Evolutionary conservation across 2,888 invertebrate species (phyloP), one percentile per base, ranked within the genome.

Genomic region (Noctua fimbriata): DNA sequence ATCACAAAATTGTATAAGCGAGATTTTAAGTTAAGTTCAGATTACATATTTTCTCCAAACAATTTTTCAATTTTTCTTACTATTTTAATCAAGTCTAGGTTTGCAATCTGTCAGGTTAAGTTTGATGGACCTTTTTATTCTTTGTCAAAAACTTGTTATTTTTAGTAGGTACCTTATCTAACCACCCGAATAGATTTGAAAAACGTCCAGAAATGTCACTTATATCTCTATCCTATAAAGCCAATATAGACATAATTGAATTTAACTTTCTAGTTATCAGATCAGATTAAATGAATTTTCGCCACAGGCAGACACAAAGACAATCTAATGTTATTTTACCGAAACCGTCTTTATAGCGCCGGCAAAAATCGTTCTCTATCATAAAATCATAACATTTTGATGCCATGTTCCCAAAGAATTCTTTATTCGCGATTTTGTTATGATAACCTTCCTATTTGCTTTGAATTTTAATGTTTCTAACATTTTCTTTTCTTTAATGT

Each of bases 351-450:
- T n/a, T 47, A 76, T 32, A 80, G 84, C 81, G 82, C 83, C 83
- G 65, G 73, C 83, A 90, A 89, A 89, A 92, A 88, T 88, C 81
- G 75, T 87, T 76, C 81, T 69, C 83, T 79, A 86, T 86, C 87
- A 91, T 89, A 89, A 88, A 79, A 86, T 86, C 87, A 91, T 89
- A 89, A 87, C 85, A 88, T 90, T 89, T 90, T 90, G 88, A 90
- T 85, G 88, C 87, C 65, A 72, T 67, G 63, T 79, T 87, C 24
- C 69, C n/a, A 78, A 87, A 75, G 78, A 87, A 89, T 87, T 88
- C 85, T 83, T 85, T 84, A 84, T 84, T 83, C 80, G 73, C 66
- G 88, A 90, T 88, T 80, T 87, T 79, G 84, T 83, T 87, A 73
- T 65, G 80, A 85, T 85, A 88, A 88, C 85, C 84, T 87, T 86